These are phyloP conservation scores for Raja brachyura DNA, from an alignment of 2,113 vertebrate species.

Conservation along the genomic window DNA sequence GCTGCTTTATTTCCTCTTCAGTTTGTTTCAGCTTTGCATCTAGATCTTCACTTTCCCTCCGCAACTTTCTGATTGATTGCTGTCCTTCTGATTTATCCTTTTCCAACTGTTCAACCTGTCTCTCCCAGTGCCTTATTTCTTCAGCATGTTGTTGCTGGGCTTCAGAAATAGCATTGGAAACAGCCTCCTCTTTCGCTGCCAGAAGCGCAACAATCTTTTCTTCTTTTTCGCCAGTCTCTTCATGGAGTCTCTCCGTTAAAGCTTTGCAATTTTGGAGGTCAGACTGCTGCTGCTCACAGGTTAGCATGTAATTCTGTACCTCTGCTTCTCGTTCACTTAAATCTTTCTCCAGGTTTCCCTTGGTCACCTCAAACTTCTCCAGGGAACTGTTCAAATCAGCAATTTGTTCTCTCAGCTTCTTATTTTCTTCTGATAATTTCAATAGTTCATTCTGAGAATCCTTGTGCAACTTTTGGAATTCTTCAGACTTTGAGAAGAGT, in stretches of 20 bases:
- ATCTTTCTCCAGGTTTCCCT: constrained; percentile 51
- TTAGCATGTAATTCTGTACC: constrained; percentile 67
- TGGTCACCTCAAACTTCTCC: constrained; percentile 55
- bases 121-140: constrained; percentile 63
- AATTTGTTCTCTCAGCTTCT: constrained; percentile 55
- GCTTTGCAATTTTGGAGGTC: constrained; percentile 76
- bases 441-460: constrained; percentile 52
- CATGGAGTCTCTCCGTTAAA: constrained; percentile 67
- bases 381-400: constrained; percentile 65
- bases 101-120: constrained; percentile 53
- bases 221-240: constrained; percentile 72
- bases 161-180: constrained; percentile 61
- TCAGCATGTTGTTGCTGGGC: constrained; percentile 69
- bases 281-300: constrained; percentile 71
- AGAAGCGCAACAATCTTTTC: constrained; percentile 74
- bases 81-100: constrained; percentile 58
- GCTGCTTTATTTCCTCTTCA: constrained; percentile 65
- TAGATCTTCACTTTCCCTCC: constrained; percentile 57
- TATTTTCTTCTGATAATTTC: constrained; percentile 59
- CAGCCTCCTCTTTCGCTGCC: constrained; percentile 75
- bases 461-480: constrained; percentile 51
- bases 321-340: constrained; percentile 66
- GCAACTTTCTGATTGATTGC: constrained; percentile 60
- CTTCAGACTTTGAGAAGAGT: constrained; percentile 55
- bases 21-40: constrained; percentile 59